Evolutionary conservation across 2,888 invertebrate genomes (phyloP), one percentile per base, ranked within the genome.

Genomic region (Rhingia campestris): DNA sequence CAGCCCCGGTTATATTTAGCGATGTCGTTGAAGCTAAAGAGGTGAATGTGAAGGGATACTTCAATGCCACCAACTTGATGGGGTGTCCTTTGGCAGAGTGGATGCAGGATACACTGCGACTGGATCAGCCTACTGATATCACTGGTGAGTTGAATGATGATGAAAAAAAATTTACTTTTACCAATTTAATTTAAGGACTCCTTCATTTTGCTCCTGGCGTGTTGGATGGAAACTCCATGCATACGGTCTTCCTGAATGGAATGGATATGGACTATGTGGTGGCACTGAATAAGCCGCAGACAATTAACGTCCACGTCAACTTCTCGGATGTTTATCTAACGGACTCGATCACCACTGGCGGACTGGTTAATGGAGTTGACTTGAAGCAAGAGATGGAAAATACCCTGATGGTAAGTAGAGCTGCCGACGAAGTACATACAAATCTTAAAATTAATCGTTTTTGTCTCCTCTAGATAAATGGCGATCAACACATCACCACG

Each of bases 401-500:
- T 77, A 93, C 94, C 0, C 88, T 94, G 9, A 91, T 92, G 93
- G 94, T 93, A 89, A 89, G 22, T 22, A 22, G 89, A 88, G 6
- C 10, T 4, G 9, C 0, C 6, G 30, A 4, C 30, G 2, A 54
- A 22, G 1, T 22, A 22, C 22, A 6, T 10, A 47, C n/a, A 35
- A 12, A 12, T 6, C 12, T 54, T 35, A 54, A 41, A 51, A 59
- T 64, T 45, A 6, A 53, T 43, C 69, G 45, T 47, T 56, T 72
- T 88, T 86, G 45, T 47, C 54, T 72, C 88, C 86, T 86, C 5
- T 39, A 91, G 91, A 88, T 76, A 0, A 81, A 81, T 75, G 89
- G 88, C 6, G 61, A 90, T 54, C 93, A 93, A 87, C 87, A 89
- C 10, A 90, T 93, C 12, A 81, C 73, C 4, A 91, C 92, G 0